A percentile compares a stretch with the other conserved stretches of the same genome.
Evolutionary conservation across 2,888 invertebrate genomes (phyloP).

Genomic region (Drosophila tripunctata): DNA sequence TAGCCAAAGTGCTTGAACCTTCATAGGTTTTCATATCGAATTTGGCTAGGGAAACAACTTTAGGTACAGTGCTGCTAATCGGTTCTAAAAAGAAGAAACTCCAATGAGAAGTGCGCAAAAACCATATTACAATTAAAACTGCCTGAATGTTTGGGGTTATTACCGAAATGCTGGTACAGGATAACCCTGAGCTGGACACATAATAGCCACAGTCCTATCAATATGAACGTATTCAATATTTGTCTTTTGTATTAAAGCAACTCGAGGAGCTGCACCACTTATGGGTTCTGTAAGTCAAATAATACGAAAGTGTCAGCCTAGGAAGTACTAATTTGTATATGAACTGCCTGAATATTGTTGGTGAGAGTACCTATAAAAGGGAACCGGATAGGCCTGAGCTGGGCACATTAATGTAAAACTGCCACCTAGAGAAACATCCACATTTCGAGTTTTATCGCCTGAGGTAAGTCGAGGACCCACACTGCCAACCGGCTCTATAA

Average conservation of each 20-base stretch:
- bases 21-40: conserved; percentile 81
- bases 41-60: conserved; percentile 86
- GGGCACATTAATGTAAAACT: conserved; percentile 86
- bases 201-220: conserved; percentile 79
- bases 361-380: conserved; percentile 87
- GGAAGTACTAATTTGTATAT: background rate
- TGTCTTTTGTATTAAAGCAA: conserved; percentile 85
- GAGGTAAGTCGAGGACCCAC: conserved; percentile 88
- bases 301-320: background rate
- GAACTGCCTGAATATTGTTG: conserved; percentile 46
- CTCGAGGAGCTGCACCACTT: conserved; percentile 88
- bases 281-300: conserved; percentile 86
- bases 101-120: background rate
- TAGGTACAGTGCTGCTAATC: conserved; percentile 89
- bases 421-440: conserved; percentile 58
- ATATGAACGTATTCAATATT: conserved; percentile 82
- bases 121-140: conserved; percentile 14
- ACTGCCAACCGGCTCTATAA: conserved; percentile 81
- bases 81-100: conserved; percentile 85
- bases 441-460: conserved; percentile 85
- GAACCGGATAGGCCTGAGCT: conserved; percentile 88
- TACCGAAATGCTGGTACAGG: conserved; percentile 86
- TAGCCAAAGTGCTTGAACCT: conserved; percentile 64
- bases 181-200: conserved; percentile 86
- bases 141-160: conserved; percentile 26